Percentiles rank a stretch among this genome's conserved stretches.
Conservation (phyloP, 2,797 vertebrate genomes). For the Anguilla anguilla region DNA sequence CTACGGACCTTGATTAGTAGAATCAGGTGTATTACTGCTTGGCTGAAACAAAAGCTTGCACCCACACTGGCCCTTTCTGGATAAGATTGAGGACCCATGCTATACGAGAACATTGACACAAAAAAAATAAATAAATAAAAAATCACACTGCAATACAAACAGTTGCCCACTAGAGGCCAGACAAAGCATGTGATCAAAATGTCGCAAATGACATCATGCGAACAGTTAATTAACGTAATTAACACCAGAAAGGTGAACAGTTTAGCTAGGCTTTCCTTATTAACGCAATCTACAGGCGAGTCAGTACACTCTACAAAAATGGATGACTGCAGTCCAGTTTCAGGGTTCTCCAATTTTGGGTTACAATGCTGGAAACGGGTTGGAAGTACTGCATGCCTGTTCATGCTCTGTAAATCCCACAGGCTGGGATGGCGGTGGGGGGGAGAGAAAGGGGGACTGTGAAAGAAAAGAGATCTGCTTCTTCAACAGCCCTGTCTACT, state of each 20-base stretch:
- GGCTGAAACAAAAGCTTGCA: no score
- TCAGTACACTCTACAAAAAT: not conserved
- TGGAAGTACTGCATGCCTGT: not conserved
- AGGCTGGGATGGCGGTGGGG: not conserved
- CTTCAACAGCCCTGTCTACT: not conserved
- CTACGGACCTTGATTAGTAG: not conserved
- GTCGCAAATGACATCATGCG: not conserved
- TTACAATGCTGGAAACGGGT: not conserved
- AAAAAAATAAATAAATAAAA: not conserved
- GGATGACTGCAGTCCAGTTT: not conserved
- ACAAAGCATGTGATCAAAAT: not conserved
- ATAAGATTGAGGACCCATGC: no score
- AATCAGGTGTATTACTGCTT: no score
- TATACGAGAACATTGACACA: not conserved
- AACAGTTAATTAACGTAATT: not conserved
- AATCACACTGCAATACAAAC: not conserved
- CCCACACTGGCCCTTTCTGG: no score
- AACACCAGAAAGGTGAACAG: not conserved
- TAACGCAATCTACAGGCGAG: not conserved
- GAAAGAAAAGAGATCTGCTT: not conserved
- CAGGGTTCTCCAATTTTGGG: not conserved
- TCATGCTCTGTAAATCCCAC: not conserved
- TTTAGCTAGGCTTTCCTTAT: not conserved
- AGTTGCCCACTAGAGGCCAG: slow-evolving; percentile 22
- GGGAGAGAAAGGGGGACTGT: not conserved